Base-by-base conservation (phyloP, 2,113 vertebrate genomes). In the Corvus moneduloides region DNA sequence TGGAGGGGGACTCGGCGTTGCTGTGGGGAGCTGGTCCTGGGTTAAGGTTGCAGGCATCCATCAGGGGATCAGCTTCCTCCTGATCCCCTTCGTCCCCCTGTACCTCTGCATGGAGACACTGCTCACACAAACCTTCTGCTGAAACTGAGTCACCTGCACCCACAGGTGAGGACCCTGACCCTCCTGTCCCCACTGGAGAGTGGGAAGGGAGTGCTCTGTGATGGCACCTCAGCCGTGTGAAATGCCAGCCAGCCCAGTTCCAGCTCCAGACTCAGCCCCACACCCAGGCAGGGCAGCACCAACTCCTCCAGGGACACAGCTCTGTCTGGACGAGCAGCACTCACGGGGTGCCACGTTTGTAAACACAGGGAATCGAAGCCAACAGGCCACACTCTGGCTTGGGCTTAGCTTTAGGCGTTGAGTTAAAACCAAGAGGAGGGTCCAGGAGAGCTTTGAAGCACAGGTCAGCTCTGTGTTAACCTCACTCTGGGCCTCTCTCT, bases 11-110 rank as follows among this genome's bases (percentile, higher is more conserved):
- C 44, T 37, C 1, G 0, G 55, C 16, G 9, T 6, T 44, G 69
- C 61, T 1, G 1, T 6, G 59, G 49, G 39, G 14, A 46, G n/a
- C 28, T 44, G 43, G 21, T 35, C 12, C 9, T 15, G 1, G 3
- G 56, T 59, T 35, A 59, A 22, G 56, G 22, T 10, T 17, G 23
- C 58, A 35, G 7, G 22, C n/a, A 35, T 4, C 33, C 20, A 1
- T 4, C 0, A 2, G 16, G 7, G 35, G 5, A 37, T 28, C 64
- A 52, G 23, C 33, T 30, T 44, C 49, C 23, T 58, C 51, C 44
- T 2, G 4, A 10, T 22, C 4, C 26, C 3, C n/a, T 80, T 48
- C 0, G 0, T 44, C 17, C n/a, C 23, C 6, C 35, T 4, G 0
- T 4, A 21, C 10, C 7, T 61, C 69, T 2, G 15, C 51, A 22